Conservation (phyloP, 2,888 invertebrate species). For the Amiota communis region DNA sequence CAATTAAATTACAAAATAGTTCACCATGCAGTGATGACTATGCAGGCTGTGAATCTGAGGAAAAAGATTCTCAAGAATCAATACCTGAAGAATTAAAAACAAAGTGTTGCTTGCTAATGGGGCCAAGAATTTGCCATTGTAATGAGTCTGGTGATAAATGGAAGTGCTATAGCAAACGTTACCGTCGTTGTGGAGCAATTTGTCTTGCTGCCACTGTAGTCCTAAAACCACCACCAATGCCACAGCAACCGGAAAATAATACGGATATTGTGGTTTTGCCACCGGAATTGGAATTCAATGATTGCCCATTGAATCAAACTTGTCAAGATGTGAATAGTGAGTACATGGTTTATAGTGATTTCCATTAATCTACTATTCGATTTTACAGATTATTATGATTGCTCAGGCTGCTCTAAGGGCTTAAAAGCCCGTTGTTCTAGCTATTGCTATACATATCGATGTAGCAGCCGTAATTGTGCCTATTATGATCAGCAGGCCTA, state of each 20-base stretch:
- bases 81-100: neutral
- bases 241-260: constrained; percentile 40
- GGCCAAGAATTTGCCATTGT: constrained; percentile 59
- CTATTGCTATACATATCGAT: constrained; percentile 58
- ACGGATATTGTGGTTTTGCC: constrained; percentile 48
- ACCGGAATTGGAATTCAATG: constrained; percentile 44
- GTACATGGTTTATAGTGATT: neutral
- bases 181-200: constrained; percentile 57
- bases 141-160: constrained; percentile 43
- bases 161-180: constrained; percentile 58
- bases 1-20: constrained; percentile 31
- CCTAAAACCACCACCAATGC: constrained; percentile 46
- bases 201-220: constrained; percentile 56
- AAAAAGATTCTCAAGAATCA: neutral
- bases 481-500: constrained; percentile 57
- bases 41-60: neutral
- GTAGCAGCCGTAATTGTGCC: constrained; percentile 52
- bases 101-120: constrained; percentile 60
- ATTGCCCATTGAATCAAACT: constrained; percentile 36
- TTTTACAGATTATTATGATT: constrained; percentile 54
- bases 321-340: constrained; percentile 49
- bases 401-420: constrained; percentile 58
- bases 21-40: constrained; percentile 29
- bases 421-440: constrained; percentile 46
- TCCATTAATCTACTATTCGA: neutral